Evolutionary conservation across 2,797 vertebrate species (phyloP), one percentile per base, ranked within the genome.

Genomic region (Lycodopsis pacificus): DNA sequence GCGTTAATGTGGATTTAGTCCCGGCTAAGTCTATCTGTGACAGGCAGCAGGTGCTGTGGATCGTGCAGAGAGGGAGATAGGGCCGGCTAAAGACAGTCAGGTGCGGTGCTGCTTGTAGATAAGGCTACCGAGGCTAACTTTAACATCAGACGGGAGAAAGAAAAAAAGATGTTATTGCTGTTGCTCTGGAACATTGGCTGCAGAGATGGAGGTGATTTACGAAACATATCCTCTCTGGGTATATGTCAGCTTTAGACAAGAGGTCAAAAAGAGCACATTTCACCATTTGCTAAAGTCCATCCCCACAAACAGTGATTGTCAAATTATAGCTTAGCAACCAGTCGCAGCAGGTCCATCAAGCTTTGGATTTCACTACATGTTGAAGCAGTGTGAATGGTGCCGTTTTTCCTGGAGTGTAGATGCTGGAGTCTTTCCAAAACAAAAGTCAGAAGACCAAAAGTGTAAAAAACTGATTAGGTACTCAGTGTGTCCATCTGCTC

Each of bases 41-140:
- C 88, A 90, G 81, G 87, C 93, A 93, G 91, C 86, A 86, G 90
- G 87, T 85, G 89, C 77, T 77, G 79, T 85, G 77, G 80, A 88
- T 91, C 85, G 87, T 74, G 79, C 71, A 77, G 73, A 70, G 76
- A 34, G 73, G 83, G 57, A 92, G 90, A 92, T 86, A 90, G 81
- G 42, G 67, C 61, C 22, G 11, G 78, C 82, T 78, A 80, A 76
- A 88, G 87, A 88, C 91, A 83, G 84, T 79, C 71, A 88, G 89
- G 81, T 88, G 83, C 62, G 81, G 77, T 89, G 91, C 62, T 78
- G 76, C 78, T 81, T 84, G 78, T 27, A 91, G 93, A 93, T 94
- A 92, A 92, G 90, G 73, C 74, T 17, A 62, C 56, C 70, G 68
- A 81, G 79, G 89, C 77, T 83, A 88, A 89, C 82, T 76, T 86